Conservation (phyloP, 2,113 vertebrate species). For the Neomonachus schauinslandi region DNA sequence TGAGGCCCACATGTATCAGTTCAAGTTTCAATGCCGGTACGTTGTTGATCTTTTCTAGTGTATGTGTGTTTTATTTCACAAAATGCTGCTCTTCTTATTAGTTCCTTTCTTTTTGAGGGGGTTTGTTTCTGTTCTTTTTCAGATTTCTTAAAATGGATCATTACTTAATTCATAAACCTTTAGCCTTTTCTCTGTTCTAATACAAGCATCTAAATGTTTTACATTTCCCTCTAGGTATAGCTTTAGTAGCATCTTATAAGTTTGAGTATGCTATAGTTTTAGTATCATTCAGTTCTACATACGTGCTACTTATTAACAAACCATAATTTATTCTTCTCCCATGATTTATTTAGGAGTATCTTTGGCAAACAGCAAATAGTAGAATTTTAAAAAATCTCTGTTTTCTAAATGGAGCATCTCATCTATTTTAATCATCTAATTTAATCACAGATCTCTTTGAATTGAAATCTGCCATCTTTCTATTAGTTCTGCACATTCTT, state of each 20-base stretch:
- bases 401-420: background rate
- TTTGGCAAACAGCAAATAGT: background rate
- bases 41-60: background rate
- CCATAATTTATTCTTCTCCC: background rate
- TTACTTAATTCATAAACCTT: background rate
- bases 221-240: background rate
- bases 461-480: constrained; percentile 3
- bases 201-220: background rate
- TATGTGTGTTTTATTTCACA: background rate
- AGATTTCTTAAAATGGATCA: background rate
- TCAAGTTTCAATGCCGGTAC: background rate
- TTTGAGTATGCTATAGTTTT: background rate
- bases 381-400: background rate
- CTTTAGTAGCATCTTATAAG: background rate
- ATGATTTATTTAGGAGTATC: background rate
- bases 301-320: background rate
- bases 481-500: background rate
- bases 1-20: background rate
- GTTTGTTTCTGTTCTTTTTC: background rate
- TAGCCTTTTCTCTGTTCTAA: background rate
- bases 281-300: background rate
- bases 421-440: background rate
- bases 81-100: background rate
- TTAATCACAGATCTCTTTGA: background rate
- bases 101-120: background rate